A percentile compares a stretch with the other conserved stretches of the same genome.
Evolutionary conservation across 2,113 vertebrate genomes (phyloP).

Genomic region (Noctilio leporinus): DNA sequence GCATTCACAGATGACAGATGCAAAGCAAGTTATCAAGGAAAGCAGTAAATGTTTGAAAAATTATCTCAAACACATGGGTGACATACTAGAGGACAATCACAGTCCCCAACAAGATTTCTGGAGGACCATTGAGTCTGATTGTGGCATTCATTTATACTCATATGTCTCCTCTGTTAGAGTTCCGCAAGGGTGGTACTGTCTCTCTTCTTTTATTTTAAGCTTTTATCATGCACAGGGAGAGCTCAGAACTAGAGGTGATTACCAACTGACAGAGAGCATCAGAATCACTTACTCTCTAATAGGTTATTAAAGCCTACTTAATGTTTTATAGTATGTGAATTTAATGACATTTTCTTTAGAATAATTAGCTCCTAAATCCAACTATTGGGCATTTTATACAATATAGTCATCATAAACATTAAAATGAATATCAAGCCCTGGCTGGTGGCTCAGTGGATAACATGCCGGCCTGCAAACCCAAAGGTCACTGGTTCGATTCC

Average conservation of each 20-base stretch:
- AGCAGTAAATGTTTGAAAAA: slow-evolving; percentile 34
- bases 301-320: slow-evolving; percentile 32
- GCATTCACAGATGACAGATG: slow-evolving; percentile 4
- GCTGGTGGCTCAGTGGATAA: no score
- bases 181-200: background rate
- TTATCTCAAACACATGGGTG: background rate
- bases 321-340: slow-evolving; percentile 39
- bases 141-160: background rate
- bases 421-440: slow-evolving; percentile 23
- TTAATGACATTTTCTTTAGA: slow-evolving; percentile 29
- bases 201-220: background rate
- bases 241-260: slow-evolving; percentile 16
- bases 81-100: background rate
- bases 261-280: background rate
- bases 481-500: no score
- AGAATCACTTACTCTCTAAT: slow-evolving; percentile 18
- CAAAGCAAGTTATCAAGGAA: background rate
- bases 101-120: background rate
- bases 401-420: slow-evolving; percentile 43
- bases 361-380: slow-evolving; percentile 43
- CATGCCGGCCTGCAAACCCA: no score
- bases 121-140: background rate
- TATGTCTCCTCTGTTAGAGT: background rate
- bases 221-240: background rate
- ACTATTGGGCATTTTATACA: slow-evolving; percentile 27